phyloP scores from a whole-genome alignment of 2,888 invertebrate genomes.

The Serrognathus titanus region DNA sequence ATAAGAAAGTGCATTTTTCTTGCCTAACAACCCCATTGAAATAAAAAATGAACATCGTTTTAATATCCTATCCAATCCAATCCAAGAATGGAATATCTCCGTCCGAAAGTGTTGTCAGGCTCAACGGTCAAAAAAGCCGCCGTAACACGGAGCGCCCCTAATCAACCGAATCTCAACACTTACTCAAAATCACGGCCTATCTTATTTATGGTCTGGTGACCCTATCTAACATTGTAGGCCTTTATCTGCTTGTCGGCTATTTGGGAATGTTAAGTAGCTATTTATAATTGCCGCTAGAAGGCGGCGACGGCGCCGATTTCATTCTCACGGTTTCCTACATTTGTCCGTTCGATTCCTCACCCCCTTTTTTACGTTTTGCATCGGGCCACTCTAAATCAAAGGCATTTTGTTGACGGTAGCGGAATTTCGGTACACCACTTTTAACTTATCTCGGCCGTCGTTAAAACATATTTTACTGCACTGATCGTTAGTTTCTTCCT shows the following conservation, averaged over 20 bases:
- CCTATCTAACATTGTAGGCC: slow-evolving; percentile 42
- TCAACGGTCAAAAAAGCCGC: slow-evolving; percentile 38
- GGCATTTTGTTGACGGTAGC: slow-evolving; percentile 44
- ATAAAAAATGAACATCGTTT: slow-evolving; percentile 38
- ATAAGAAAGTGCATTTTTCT: not conserved
- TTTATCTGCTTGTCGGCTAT: slow-evolving; percentile 42
- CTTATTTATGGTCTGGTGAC: slow-evolving; percentile 48
- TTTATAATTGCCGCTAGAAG: slow-evolving; percentile 43
- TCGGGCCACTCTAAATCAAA: slow-evolving; percentile 26
- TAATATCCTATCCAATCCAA: slow-evolving; percentile 30
- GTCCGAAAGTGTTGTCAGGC: slow-evolving; percentile 37
- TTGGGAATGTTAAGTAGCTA: slow-evolving; percentile 47
- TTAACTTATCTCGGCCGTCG: slow-evolving; percentile 45
- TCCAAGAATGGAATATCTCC: slow-evolving; percentile 38
- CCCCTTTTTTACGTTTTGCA: slow-evolving; percentile 15
- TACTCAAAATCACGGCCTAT: slow-evolving; percentile 45
- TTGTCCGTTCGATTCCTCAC: slow-evolving; percentile 1
- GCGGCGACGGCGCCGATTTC: slow-evolving; percentile 35
- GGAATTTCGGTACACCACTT: slow-evolving; percentile 47
- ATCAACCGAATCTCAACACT: slow-evolving; percentile 45
- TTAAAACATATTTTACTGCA: slow-evolving; percentile 43
- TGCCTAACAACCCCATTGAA: slow-evolving; percentile 5
- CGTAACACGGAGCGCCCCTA: slow-evolving; percentile 36
- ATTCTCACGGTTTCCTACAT: slow-evolving; percentile 12
- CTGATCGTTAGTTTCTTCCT: slow-evolving; percentile 41